A percentile compares a stretch with the other conserved stretches of the same genome.
Evolutionary conservation across 1,140 invertebrate genomes (phyloP).

Genomic region (Drosophila melanica): DNA sequence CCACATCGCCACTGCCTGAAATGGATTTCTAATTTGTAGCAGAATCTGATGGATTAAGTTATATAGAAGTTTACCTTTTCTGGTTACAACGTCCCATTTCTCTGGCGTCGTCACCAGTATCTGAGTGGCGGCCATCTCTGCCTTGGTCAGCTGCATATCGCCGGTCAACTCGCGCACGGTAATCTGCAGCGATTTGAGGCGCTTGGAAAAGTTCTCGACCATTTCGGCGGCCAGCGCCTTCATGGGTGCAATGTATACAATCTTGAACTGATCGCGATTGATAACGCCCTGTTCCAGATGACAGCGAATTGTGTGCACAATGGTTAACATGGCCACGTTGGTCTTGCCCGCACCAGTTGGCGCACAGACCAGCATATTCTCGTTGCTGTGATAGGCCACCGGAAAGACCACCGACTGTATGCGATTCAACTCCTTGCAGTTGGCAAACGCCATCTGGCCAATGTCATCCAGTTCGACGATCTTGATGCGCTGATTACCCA

Average conservation of each 20-base stretch:
- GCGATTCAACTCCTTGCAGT: constrained; percentile 93
- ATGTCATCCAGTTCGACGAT: constrained; percentile 92
- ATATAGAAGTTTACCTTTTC: constrained; percentile 88
- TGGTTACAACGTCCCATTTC: constrained; percentile 99
- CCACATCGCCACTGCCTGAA: constrained; percentile 90
- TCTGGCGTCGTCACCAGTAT: constrained; percentile 99
- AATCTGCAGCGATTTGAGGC: constrained; percentile 87
- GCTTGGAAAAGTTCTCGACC: constrained; percentile 96
- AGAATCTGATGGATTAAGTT: background rate
- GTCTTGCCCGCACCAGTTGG: constrained; percentile 99
- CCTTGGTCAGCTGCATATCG: constrained; percentile 98
- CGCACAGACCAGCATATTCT: constrained; percentile 98
- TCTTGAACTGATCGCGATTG: constrained; percentile 97
- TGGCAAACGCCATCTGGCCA: constrained; percentile 93
- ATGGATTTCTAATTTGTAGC: background rate
- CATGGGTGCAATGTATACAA: constrained; percentile 99
- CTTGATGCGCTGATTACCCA: constrained; percentile 89
- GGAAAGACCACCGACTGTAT: constrained; percentile 99
- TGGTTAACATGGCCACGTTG: constrained; percentile 97
- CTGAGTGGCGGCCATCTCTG: constrained; percentile 97
- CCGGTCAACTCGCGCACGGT: constrained; percentile 97
- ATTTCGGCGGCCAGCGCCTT: constrained; percentile 99
- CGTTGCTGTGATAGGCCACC: constrained; percentile 97
- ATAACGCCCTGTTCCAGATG: constrained; percentile 92
- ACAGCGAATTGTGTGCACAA: constrained; percentile 95